phyloP scores from a whole-genome alignment of 2,113 vertebrate genomes.

The Abramis brama region DNA sequence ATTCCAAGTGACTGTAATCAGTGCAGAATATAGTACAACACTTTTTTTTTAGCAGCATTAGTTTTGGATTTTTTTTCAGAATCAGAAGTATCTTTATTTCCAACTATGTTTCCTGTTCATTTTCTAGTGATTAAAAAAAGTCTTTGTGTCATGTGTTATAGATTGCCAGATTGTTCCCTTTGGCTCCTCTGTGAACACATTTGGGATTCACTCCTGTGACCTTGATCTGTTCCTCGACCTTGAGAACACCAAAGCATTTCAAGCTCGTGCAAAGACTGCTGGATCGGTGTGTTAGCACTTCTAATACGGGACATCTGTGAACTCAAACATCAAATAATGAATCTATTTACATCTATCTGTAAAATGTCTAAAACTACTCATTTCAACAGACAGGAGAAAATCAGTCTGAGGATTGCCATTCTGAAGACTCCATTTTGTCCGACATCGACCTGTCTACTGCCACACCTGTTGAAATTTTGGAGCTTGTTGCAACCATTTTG shows the following conservation, averaged over 20 bases:
- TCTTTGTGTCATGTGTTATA: conserved; percentile 55
- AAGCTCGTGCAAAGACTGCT: conserved; percentile 67
- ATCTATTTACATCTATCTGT: background rate
- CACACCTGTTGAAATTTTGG: conserved; percentile 77
- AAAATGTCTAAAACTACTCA: background rate
- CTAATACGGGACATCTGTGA: background rate
- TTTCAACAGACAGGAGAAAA: conserved; percentile 67
- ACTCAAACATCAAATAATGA: background rate
- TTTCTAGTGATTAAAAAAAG: background rate
- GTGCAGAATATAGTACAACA: background rate
- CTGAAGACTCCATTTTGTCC: conserved; percentile 83
- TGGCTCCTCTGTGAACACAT: conserved; percentile 89
- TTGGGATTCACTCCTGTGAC: conserved; percentile 87
- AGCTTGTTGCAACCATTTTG: conserved; percentile 83
- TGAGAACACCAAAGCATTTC: conserved; percentile 82
- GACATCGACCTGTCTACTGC: conserved; percentile 78
- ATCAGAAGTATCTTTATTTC: too few relatives aligned
- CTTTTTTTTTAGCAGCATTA: background rate
- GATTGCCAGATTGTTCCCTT: conserved; percentile 86
- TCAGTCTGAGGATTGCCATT: conserved; percentile 69
- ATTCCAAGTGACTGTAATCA: background rate
- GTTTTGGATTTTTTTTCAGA: background rate
- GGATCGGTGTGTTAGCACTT: conserved; percentile 65
- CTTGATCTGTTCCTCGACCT: conserved; percentile 90
- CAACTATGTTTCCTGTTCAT: background rate